phyloP scores from a whole-genome alignment of 2,113 vertebrate species.

The Cyphotilapia sp. region DNA sequence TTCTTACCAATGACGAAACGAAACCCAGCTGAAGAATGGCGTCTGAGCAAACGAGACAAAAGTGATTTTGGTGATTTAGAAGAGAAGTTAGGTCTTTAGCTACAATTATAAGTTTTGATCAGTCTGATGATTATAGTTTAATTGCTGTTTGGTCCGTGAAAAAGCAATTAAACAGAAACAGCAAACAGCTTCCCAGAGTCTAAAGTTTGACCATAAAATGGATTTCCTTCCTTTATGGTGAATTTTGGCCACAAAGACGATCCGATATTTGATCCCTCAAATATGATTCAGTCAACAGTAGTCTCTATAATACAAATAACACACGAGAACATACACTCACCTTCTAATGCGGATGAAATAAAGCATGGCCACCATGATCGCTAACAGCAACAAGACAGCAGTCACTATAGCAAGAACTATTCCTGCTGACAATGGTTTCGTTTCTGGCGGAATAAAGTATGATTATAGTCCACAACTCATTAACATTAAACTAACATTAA shows the following conservation, averaged over 20 bases:
- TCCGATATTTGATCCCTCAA: neutral
- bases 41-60: neutral
- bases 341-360: slow-evolving; percentile 23
- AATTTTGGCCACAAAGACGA: neutral
- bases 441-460: neutral
- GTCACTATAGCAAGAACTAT: slow-evolving; percentile 1
- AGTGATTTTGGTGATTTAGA: neutral
- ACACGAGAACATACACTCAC: neutral
- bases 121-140: neutral
- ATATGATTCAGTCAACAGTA: neutral
- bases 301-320: neutral
- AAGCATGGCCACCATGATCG: neutral
- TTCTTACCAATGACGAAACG: slow-evolving; percentile 16
- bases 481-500: neutral
- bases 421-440: neutral
- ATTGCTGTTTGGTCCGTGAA: neutral
- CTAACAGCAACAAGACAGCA: slow-evolving; percentile 1
- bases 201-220: neutral
- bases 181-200: neutral
- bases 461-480: neutral
- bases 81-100: neutral
- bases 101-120: neutral
- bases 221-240: neutral
- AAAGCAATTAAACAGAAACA: neutral
- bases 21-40: neutral